A percentile compares a stretch with the other conserved stretches of the same genome.
phyloP scores from a whole-genome alignment of 2,888 invertebrate genomes.

The Caenorhabditis afra region DNA sequence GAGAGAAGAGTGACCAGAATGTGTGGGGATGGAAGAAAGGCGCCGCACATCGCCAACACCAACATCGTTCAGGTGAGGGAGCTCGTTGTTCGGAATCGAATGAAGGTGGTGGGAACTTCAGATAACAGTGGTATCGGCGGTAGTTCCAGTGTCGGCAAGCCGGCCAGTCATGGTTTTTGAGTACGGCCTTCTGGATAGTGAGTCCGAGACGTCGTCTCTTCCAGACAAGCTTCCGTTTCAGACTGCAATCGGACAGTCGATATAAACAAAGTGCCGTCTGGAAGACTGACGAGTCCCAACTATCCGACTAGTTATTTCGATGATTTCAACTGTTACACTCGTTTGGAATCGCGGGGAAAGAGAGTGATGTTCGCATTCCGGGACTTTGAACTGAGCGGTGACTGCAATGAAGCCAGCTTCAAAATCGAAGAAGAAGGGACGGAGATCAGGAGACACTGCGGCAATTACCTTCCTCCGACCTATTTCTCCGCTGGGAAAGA shows the following conservation, averaged over 20 bases:
- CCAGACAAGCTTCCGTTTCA: too few species aligned
- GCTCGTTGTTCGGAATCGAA: too few species aligned
- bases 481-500: constrained; percentile 8
- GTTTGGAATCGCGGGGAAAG: constrained; percentile 47
- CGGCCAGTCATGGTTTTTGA: constrained; percentile 2
- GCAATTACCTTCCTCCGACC: background rate
- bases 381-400: background rate
- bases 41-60: constrained; percentile 48
- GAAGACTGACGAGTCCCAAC: constrained; percentile 73
- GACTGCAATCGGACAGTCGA: constrained; percentile 77
- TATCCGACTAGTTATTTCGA: constrained; percentile 70
- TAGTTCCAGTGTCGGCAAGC: background rate
- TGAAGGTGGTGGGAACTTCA: too few species aligned
- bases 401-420: background rate
- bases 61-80: constrained; percentile 60
- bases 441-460: background rate
- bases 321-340: constrained; percentile 71
- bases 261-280: constrained; percentile 44
- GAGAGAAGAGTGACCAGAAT: constrained; percentile 42
- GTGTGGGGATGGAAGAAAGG: constrained; percentile 11
- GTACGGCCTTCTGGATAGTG: constrained; percentile 29
- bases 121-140: constrained; percentile 8
- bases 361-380: constrained; percentile 60
- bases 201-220: background rate
- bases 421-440: background rate